Percentiles rank a stretch among this genome's conserved stretches.
These are phyloP conservation scores for Caenorhabditis macrosperma DNA, from an alignment of 2,888 invertebrate genomes.

Conservation along the genomic window DNA sequence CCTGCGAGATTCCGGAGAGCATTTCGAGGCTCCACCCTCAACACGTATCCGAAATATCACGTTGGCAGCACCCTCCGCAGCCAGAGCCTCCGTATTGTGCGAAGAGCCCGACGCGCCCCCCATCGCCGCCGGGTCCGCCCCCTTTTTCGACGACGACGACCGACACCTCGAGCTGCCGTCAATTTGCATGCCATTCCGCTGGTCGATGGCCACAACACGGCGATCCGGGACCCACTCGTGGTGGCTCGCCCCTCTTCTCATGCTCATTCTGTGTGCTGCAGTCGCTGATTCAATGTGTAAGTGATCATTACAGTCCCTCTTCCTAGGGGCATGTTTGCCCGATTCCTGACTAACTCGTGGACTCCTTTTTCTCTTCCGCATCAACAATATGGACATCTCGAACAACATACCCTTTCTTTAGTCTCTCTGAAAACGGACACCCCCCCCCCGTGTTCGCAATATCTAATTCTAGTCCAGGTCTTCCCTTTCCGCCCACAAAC, in stretches of 20 bases:
- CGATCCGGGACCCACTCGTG: constrained; percentile 31
- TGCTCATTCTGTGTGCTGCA: constrained; percentile 20
- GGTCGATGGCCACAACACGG: constrained; percentile 52
- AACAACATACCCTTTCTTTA: too few relatives aligned
- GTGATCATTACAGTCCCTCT: not conserved
- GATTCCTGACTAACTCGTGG: too few relatives aligned
- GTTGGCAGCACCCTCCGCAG: constrained; percentile 30
- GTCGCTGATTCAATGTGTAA: constrained; percentile 49
- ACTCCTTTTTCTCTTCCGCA: too few relatives aligned
- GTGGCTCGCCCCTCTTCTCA: constrained; percentile 31
- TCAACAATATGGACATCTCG: too few relatives aligned
- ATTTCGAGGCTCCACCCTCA: not conserved
- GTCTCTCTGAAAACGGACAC: too few relatives aligned
- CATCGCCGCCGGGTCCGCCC: constrained; percentile 35
- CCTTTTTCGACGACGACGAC: constrained; percentile 36
- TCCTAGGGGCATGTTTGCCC: too few relatives aligned
- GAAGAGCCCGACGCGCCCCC: not conserved
- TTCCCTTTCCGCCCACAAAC: too few relatives aligned
- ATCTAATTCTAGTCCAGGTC: too few relatives aligned
- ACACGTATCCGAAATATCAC: constrained; percentile 35
- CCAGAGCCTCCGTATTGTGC: constrained; percentile 29
- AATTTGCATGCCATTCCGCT: constrained; percentile 46
- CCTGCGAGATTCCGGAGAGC: constrained; percentile 8
- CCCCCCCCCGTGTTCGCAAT: too few relatives aligned
- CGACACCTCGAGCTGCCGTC: constrained; percentile 24